Conservation (phyloP, 2,113 vertebrate genomes). For the Oenanthe melanoleuca region DNA sequence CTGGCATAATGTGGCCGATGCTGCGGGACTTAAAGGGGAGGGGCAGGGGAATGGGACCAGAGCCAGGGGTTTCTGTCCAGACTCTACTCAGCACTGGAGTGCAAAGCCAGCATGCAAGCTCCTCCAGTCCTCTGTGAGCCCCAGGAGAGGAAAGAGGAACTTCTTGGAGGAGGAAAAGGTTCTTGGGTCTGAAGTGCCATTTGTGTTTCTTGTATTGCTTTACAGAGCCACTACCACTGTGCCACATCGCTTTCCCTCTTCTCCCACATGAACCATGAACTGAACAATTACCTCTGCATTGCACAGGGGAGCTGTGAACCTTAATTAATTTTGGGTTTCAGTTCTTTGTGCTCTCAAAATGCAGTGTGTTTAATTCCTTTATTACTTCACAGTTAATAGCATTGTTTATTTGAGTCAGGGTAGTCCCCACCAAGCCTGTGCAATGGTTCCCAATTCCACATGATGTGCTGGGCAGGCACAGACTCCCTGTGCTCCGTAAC, state of each 20-base stretch:
- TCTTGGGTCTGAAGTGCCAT: background rate
- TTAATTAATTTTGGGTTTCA: conserved; percentile 3
- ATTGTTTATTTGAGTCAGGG: background rate
- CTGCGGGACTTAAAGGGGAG: background rate
- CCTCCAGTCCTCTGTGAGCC: background rate
- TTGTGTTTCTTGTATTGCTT: background rate
- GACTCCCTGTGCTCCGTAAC: background rate
- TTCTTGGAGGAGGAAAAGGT: background rate
- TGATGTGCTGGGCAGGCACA: background rate
- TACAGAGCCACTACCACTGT: background rate
- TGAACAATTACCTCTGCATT: background rate
- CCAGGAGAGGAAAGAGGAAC: background rate
- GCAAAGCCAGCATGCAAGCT: rapidly evolving
- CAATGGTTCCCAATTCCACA: rapidly evolving
- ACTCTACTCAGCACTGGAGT: rapidly evolving
- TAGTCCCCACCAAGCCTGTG: background rate
- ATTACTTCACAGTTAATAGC: background rate
- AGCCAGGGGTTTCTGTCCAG: background rate
- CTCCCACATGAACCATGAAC: background rate
- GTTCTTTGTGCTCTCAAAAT: background rate
- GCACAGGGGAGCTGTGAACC: background rate
- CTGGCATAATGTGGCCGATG: rapidly evolving
- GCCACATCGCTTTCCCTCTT: background rate
- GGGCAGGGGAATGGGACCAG: background rate
- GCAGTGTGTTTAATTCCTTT: background rate